Evolutionary conservation across 1,140 invertebrate species (phyloP).

Genomic region (fruit fly (Drosophila melanogaster)): Release_6_plus_ISO1_MT NC_004354.4:4092501-4093000

Average conservation of each 20-base stretch:
- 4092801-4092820: background rate
- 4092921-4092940: slow-evolving; percentile 45
- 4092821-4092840: slow-evolving; percentile 8
- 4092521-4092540: background rate
- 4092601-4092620: slow-evolving; percentile 48
- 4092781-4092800: background rate
- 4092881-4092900: background rate
- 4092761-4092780: slow-evolving; percentile 11
- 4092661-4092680: background rate
- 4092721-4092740: slow-evolving; percentile 75
- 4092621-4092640: background rate
- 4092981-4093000: background rate
- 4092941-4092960: slow-evolving; percentile 58
- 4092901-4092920: slow-evolving; percentile 70
- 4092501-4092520: too few relatives aligned
- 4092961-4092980: slow-evolving; percentile 12
- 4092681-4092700: slow-evolving; percentile 23
- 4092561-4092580: background rate
- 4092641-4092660: slow-evolving; percentile 6
- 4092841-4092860: slow-evolving; percentile 84
- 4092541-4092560: background rate
- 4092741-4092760: slow-evolving; percentile 50
- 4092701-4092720: slow-evolving; percentile 40
- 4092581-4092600: background rate
- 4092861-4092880: slow-evolving; percentile 80